These are phyloP conservation scores for Lophotis ruficrista DNA, from an alignment of 2,113 vertebrate genomes.

Conservation along the genomic window DNA sequence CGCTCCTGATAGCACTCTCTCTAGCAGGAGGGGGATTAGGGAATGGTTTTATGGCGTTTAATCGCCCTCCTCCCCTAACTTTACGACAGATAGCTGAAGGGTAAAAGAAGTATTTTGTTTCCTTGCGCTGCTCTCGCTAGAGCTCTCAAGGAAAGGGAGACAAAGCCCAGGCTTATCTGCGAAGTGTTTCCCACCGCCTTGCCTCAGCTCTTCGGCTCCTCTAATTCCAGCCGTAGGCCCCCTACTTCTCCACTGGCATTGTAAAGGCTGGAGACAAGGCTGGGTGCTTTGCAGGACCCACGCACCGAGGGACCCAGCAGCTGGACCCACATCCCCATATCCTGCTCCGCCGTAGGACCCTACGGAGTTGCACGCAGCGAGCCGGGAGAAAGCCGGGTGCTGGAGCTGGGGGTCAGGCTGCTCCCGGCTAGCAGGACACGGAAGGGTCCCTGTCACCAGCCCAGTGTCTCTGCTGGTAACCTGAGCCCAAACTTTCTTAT, in stretches of 20 bases:
- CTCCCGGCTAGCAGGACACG: not conserved
- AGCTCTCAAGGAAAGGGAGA: not conserved
- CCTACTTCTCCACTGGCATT: not conserved
- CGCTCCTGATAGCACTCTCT: not conserved
- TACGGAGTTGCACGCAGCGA: rapidly evolving
- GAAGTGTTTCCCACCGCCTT: not conserved
- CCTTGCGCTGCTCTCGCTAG: rapidly evolving
- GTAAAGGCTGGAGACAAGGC: not conserved
- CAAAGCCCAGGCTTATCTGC: constrained; percentile 7
- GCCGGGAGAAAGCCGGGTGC: not conserved
- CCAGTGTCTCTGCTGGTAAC: not conserved
- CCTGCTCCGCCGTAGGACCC: rapidly evolving
- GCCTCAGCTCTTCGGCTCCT: not conserved
- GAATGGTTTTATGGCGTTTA: not conserved
- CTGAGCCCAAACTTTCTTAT: constrained; percentile 21
- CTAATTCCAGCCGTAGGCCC: not conserved
- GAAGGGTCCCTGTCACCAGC: not conserved
- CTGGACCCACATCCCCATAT: not conserved
- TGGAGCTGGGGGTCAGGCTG: not conserved
- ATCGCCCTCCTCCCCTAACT: not conserved
- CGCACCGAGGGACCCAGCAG: rapidly evolving
- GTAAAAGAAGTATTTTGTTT: not conserved
- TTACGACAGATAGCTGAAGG: not conserved
- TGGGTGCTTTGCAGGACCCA: not conserved
- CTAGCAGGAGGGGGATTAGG: not conserved